These are phyloP conservation scores for Siphonodentalium dalli DNA, from an alignment of 2,888 invertebrate genomes.

Conservation along the genomic window DNA sequence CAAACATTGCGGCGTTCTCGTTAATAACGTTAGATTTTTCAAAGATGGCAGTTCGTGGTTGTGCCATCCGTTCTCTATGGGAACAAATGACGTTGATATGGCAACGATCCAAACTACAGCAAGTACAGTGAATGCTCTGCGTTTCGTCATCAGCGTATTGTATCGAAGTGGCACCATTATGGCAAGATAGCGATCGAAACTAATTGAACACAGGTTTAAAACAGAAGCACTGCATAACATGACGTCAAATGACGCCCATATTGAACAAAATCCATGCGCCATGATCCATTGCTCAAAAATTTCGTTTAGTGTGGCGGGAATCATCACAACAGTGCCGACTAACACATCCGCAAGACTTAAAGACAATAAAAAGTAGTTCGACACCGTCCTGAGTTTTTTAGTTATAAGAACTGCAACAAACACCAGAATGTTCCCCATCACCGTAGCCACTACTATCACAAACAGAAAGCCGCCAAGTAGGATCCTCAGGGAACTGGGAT, in stretches of 20 bases:
- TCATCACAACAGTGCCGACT: constrained; percentile 52
- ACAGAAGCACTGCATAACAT: constrained; percentile 53
- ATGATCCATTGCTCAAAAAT: constrained; percentile 46
- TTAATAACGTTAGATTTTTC: constrained; percentile 43
- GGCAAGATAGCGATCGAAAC: constrained; percentile 49
- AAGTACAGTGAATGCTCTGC: constrained; percentile 36
- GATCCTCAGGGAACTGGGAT: too few species aligned
- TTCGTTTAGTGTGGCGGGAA: constrained; percentile 46
- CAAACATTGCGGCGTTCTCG: constrained; percentile 42
- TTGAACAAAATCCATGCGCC: constrained; percentile 39
- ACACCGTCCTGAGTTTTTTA: constrained; percentile 43
- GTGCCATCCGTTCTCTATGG: constrained; percentile 50
- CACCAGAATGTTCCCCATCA: constrained; percentile 43
- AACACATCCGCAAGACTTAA: constrained; percentile 48
- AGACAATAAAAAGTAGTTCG: constrained; percentile 51
- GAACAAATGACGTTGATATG: constrained; percentile 49
- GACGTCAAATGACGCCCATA: constrained; percentile 54
- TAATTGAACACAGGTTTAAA: constrained; percentile 50
- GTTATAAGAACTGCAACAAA: constrained; percentile 40
- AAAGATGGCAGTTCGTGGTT: constrained; percentile 40
- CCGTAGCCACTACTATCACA: too few species aligned
- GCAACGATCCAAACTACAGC: constrained; percentile 42
- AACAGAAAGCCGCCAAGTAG: too few species aligned
- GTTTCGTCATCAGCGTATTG: constrained; percentile 43
- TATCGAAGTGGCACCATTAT: constrained; percentile 53